phyloP scores from a whole-genome alignment of 2,797 vertebrate genomes.

The Triplophysa yarkandensis region DNA sequence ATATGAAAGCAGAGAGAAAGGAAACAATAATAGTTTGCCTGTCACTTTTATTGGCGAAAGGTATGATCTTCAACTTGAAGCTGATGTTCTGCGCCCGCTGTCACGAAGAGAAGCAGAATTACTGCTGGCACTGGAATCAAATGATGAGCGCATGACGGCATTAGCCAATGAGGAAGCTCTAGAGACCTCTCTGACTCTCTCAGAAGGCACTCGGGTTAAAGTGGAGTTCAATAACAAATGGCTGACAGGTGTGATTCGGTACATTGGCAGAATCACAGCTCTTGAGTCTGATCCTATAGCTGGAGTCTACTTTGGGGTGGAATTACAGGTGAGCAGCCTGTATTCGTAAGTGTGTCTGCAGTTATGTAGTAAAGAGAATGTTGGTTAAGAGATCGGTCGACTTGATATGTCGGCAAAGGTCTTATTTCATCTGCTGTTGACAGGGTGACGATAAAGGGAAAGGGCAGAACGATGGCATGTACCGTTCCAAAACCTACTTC shows the following conservation, averaged over 20 bases:
- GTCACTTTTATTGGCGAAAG: neutral
- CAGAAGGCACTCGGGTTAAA: slow-evolving; percentile 53
- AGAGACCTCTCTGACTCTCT: slow-evolving; percentile 58
- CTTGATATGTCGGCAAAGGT: neutral
- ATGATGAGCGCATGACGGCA: slow-evolving; percentile 66
- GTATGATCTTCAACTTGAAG: fast-evolving
- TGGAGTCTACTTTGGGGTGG: slow-evolving; percentile 76
- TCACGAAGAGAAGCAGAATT: slow-evolving; percentile 53
- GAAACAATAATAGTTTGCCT: neutral
- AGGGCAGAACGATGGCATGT: slow-evolving; percentile 64
- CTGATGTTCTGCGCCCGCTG: slow-evolving; percentile 58
- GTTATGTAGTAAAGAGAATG: neutral
- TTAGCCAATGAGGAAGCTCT: slow-evolving; percentile 64
- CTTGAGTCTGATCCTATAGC: fast-evolving
- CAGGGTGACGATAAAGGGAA: slow-evolving; percentile 75
- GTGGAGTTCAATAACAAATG: slow-evolving; percentile 62
- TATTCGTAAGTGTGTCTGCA: neutral
- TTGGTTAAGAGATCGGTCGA: neutral
- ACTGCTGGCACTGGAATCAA: slow-evolving; percentile 66
- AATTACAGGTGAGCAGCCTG: slow-evolving; percentile 76
- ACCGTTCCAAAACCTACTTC: slow-evolving; percentile 41
- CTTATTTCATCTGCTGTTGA: neutral
- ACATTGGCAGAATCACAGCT: slow-evolving; percentile 64
- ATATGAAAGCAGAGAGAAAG: neutral
- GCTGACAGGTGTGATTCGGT: slow-evolving; percentile 72